phyloP scores from a whole-genome alignment of 2,888 invertebrate genomes.

The Resseliella maxima region DNA sequence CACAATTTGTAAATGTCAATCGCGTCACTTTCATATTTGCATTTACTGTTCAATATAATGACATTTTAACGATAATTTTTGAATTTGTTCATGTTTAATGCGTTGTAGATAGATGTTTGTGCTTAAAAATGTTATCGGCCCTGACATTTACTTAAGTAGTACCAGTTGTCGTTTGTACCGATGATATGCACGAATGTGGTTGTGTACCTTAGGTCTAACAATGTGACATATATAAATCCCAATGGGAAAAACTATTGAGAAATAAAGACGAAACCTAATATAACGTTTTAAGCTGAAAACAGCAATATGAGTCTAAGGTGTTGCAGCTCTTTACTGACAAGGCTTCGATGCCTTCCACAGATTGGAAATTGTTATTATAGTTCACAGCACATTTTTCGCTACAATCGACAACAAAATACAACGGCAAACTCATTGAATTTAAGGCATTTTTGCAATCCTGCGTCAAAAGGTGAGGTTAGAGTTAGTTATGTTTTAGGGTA shows the following conservation, averaged over 20 bases:
- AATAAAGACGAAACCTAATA: background rate
- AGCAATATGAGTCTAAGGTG: background rate
- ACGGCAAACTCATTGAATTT: background rate
- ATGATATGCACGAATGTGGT: background rate
- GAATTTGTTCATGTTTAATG: constrained; percentile 39
- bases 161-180: constrained; percentile 25
- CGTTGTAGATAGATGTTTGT: constrained; percentile 38
- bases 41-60: background rate
- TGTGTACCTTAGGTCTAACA: background rate
- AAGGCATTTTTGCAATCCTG: constrained; percentile 23
- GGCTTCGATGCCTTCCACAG: constrained; percentile 2
- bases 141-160: background rate
- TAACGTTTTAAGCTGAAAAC: constrained; percentile 21
- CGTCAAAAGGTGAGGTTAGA: constrained; percentile 55
- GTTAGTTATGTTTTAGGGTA: constrained; percentile 32
- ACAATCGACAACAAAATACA: background rate
- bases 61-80: constrained; percentile 29
- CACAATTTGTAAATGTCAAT: constrained; percentile 35
- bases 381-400: constrained; percentile 1
- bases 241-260: constrained; percentile 26
- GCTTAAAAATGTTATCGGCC: constrained; percentile 27
- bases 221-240: background rate
- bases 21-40: constrained; percentile 51
- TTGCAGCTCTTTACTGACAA: background rate
- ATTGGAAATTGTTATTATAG: background rate